Conservation (phyloP, 2,888 invertebrate species). For the Apotomis capreana region DNA sequence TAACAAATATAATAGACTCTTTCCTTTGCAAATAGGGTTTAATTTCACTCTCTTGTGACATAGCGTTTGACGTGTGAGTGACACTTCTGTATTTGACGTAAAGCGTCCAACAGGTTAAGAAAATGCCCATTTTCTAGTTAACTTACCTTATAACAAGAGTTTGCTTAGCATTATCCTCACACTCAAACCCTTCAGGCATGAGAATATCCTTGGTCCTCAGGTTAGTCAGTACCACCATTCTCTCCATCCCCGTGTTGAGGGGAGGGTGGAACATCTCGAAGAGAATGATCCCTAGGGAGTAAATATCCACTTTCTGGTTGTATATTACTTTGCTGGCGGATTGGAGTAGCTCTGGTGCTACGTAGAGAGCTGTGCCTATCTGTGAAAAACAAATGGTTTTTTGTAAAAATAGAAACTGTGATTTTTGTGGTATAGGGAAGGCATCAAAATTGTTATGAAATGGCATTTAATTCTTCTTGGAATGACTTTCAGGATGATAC, state of each 20-base stretch:
- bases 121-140: slow-evolving; percentile 22
- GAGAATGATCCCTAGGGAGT: slow-evolving; percentile 94
- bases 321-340: slow-evolving; percentile 88
- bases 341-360: slow-evolving; percentile 94
- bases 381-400: slow-evolving; percentile 55
- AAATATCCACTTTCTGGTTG: slow-evolving; percentile 95
- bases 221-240: slow-evolving; percentile 84
- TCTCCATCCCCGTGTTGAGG: slow-evolving; percentile 89
- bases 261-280: slow-evolving; percentile 93
- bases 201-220: slow-evolving; percentile 63
- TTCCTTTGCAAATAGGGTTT: too few relatives aligned
- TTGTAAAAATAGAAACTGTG: too few relatives aligned
- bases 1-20: too few relatives aligned
- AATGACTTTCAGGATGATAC: too few relatives aligned
- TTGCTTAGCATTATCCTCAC: slow-evolving; percentile 82
- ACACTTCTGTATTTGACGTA: too few relatives aligned
- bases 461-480: too few relatives aligned
- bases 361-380: slow-evolving; percentile 97
- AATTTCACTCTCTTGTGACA: too few relatives aligned
- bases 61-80: too few relatives aligned
- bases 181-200: slow-evolving; percentile 88
- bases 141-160: slow-evolving; percentile 84
- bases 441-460: too few relatives aligned
- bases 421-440: too few relatives aligned
- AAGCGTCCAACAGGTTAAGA: too few relatives aligned